A percentile compares a stretch with the other conserved stretches of the same genome.
These are phyloP conservation scores for Megalurothrips usitatus DNA, from an alignment of 2,888 invertebrate genomes.

Conservation along the genomic window DNA sequence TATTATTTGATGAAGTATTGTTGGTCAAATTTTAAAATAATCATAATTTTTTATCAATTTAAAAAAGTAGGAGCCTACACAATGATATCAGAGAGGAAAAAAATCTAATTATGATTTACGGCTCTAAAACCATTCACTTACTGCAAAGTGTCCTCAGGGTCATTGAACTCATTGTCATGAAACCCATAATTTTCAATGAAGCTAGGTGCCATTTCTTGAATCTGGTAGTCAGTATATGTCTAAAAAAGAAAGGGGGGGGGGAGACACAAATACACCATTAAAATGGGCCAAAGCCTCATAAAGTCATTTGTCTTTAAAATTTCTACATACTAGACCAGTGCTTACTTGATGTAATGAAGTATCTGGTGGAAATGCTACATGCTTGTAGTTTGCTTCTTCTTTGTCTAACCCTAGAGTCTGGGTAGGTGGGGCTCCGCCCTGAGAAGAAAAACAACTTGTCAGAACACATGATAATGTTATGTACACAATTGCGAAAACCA, in stretches of 20 bases:
- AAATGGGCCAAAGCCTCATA: background rate
- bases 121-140: constrained; percentile 43
- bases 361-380: constrained; percentile 48
- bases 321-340: constrained; percentile 10
- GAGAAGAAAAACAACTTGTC: constrained; percentile 21
- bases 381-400: constrained; percentile 46
- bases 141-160: constrained; percentile 54
- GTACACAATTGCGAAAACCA: background rate
- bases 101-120: constrained; percentile 31
- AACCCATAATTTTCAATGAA: constrained; percentile 60
- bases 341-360: constrained; percentile 48
- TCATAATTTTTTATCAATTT: constrained; percentile 33
- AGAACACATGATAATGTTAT: background rate
- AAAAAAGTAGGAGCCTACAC: constrained; percentile 31
- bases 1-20: no score
- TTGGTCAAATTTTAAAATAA: constrained; percentile 28
- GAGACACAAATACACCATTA: constrained; percentile 20
- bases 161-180: constrained; percentile 59
- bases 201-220: constrained; percentile 57
- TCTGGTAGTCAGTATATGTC: constrained; percentile 56
- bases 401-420: constrained; percentile 47
- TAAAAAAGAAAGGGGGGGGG: constrained; percentile 21
- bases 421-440: constrained; percentile 38
- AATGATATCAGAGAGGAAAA: constrained; percentile 7
- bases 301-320: background rate